Base-by-base conservation (phyloP, 2,888 invertebrate genomes). In the Oligia fasciuncula region DNA sequence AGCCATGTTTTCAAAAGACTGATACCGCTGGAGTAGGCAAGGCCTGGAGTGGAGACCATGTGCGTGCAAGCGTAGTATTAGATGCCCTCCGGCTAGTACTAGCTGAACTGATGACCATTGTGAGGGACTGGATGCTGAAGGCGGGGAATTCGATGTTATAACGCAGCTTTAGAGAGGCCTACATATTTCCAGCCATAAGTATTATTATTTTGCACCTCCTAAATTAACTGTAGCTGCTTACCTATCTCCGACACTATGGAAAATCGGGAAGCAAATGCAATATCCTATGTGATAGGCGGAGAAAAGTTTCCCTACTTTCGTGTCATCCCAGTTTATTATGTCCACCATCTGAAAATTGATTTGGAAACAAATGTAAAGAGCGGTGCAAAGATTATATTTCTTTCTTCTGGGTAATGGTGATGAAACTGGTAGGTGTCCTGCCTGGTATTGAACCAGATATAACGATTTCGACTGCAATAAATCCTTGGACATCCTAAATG, bases 201-300 rank as follows among this genome's bases (percentile, higher is more conserved):
- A 49, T 49, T 35, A 49, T 23, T 17, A 70, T 54, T 40, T 40
- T 40, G 29, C 70, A n/a, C 23, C 17, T 40, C 35, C 23, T 29
- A 29, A 57, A 43, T 23, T 4, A 13, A 14, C 14, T 60, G n/a
- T 40, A 54, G 46, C 8, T 9, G 3, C 91, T 91, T 88, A 96
- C 96, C 93, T 94, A 86, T 96, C 96, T 54, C 96, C 96, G 51
- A 94, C 76, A 83, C 92, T 96, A 83, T 96, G 96, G 83, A 97
- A 96, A 88, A 97, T 94, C 2, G 96, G 96, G 83, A 96, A 97
- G 89, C 96, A 96, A 77, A 96, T 90, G 81, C 95, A 96, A 85
- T 94, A 96, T 86, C 96, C 96, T 69, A 96, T 94, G 79, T 96
- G 95, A 85, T 97, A 97, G 0, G 96, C 95, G 14, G 95, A 93